phyloP scores from a whole-genome alignment of 2,797 vertebrate species.

The Momotus momota region DNA sequence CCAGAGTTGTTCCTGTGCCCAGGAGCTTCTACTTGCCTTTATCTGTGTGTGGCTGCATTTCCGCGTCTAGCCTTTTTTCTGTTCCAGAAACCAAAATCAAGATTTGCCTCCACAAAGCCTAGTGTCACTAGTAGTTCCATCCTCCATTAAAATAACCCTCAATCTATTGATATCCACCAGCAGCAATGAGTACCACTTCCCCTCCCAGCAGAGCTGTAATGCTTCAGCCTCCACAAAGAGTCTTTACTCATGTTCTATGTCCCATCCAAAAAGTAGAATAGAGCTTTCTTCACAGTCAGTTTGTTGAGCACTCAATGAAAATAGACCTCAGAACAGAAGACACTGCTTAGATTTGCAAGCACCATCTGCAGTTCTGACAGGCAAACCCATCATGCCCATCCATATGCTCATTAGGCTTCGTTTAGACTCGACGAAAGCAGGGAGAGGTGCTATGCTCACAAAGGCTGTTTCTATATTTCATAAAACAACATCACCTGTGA shows the following conservation, averaged over 20 bases:
- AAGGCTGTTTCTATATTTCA: background rate
- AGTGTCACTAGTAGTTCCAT: background rate
- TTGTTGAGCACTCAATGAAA: background rate
- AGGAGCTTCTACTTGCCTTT: background rate
- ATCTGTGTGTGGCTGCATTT: background rate
- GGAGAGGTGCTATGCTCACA: background rate
- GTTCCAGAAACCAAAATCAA: fast-evolving
- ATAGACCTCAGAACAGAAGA: background rate
- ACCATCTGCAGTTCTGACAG: background rate
- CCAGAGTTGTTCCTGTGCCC: background rate
- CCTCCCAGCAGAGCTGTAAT: background rate
- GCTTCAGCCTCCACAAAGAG: background rate
- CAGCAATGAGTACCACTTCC: background rate
- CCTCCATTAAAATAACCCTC: background rate
- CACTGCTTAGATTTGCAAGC: background rate
- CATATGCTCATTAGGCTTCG: background rate
- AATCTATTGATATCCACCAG: background rate
- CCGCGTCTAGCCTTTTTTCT: background rate
- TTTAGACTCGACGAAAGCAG: background rate
- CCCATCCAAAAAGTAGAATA: background rate
- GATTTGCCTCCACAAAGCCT: background rate
- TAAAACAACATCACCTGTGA: background rate
- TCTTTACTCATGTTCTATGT: fast-evolving
- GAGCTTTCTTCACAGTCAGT: background rate
- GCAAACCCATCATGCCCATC: background rate